A percentile compares a stretch with the other conserved stretches of the same genome.
Conservation (phyloP, 1,140 invertebrate species). For the Andricus grossulariae region DNA sequence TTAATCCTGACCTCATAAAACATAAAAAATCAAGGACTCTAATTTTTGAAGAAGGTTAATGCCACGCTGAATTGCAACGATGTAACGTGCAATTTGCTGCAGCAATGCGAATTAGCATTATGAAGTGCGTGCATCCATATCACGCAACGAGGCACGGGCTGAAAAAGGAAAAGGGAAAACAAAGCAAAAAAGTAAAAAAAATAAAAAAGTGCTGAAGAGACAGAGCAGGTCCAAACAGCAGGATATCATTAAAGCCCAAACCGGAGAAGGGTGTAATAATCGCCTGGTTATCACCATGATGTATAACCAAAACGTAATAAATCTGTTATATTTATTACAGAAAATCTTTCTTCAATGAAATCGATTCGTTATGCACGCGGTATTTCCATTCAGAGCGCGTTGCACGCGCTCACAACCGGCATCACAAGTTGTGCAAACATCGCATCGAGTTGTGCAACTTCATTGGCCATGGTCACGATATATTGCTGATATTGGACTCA, state of each 20-base stretch:
- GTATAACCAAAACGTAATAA: constrained; percentile 17
- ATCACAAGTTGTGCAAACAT: constrained; percentile 3
- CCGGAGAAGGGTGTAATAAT: constrained; percentile 1
- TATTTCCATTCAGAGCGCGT: constrained; percentile 13
- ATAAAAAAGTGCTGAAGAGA: neutral
- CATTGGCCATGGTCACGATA: constrained; percentile 4
- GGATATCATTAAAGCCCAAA: constrained; percentile 9
- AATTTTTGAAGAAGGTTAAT: constrained; percentile 19
- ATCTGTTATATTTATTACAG: constrained; percentile 25
- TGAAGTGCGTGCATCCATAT: constrained; percentile 24
- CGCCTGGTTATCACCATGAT: constrained; percentile 26
- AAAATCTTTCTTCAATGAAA: constrained; percentile 18
- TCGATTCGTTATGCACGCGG: constrained; percentile 9
- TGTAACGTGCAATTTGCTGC: constrained; percentile 20
- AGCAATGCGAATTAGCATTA: constrained; percentile 22
- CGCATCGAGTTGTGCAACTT: neutral
- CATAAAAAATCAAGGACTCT: neutral
- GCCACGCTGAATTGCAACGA: constrained; percentile 9
- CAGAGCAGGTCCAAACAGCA: constrained; percentile 15
- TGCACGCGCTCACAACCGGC: neutral
- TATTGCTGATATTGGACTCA: neutral
- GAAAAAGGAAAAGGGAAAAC: neutral
- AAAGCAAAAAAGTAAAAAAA: constrained; percentile 13
- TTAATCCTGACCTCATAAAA: neutral
- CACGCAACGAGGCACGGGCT: constrained; percentile 3